phyloP scores from a whole-genome alignment of 2,113 vertebrate species.

The Rostratula benghalensis region DNA sequence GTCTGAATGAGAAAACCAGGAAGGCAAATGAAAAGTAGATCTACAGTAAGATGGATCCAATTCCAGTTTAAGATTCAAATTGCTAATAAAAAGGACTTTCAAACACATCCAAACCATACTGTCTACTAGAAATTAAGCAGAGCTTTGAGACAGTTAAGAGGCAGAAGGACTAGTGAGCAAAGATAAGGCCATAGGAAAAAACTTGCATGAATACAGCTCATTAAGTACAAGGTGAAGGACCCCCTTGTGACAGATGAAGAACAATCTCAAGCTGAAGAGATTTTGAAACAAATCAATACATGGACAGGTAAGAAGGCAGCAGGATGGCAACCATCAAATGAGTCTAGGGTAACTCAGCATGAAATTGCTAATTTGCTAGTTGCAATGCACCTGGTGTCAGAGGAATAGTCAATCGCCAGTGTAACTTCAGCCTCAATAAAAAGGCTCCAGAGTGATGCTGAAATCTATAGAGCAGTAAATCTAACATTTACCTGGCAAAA shows the following conservation, averaged over 20 bases:
- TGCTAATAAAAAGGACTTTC: not conserved
- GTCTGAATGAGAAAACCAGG: not conserved
- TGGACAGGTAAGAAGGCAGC: not conserved
- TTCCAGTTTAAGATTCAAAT: not conserved
- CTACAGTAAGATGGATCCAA: not conserved
- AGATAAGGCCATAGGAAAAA: not conserved
- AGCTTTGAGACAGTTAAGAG: not conserved
- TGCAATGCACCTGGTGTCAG: not conserved
- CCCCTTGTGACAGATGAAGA: not conserved
- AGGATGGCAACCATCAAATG: not conserved
- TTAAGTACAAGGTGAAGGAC: slow-evolving; percentile 1
- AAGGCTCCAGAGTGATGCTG: not conserved
- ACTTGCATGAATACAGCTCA: not conserved
- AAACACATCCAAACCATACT: not conserved
- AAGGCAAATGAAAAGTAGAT: not conserved
- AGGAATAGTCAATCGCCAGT: not conserved
- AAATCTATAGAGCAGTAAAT: not conserved
- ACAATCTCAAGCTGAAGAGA: not conserved
- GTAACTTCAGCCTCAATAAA: not conserved
- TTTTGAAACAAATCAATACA: not conserved
- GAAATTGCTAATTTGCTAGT: not conserved
- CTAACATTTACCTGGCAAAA: not conserved
- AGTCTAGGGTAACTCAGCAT: not conserved
- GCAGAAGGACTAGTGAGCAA: not conserved
- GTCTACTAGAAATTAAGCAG: not conserved